Conservation (phyloP, 2,888 invertebrate genomes). For the Galeopsomyia nigrocyanea region DNA sequence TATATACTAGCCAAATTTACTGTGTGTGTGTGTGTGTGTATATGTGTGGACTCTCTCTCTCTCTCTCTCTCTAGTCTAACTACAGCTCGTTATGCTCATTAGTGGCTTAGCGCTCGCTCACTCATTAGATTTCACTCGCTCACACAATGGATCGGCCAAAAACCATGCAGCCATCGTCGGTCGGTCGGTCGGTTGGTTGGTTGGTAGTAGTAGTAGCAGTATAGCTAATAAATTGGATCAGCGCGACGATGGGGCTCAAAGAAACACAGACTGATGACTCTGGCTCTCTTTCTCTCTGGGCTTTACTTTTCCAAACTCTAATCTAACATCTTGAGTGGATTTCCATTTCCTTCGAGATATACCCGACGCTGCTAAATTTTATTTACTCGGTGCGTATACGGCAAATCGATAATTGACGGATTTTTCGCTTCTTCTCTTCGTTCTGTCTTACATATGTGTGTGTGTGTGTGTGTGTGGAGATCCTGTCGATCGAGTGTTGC, state of each 20-base stretch:
- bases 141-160: constrained; percentile 40
- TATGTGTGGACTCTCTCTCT: constrained; percentile 7
- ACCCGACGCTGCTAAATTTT: constrained; percentile 54
- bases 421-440: constrained; percentile 11
- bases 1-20: constrained; percentile 56
- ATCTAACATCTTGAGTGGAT: constrained; percentile 68
- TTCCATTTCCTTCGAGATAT: constrained; percentile 55
- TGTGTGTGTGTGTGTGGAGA: too few relatives aligned
- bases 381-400: constrained; percentile 55
- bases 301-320: constrained; percentile 65
- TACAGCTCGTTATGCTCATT: constrained; percentile 68
- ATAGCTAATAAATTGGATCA: constrained; percentile 67
- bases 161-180: constrained; percentile 45
- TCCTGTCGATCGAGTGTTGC: too few relatives aligned
- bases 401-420: constrained; percentile 46
- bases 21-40: background rate
- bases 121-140: constrained; percentile 66
- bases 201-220: constrained; percentile 47
- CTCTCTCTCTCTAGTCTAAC: constrained; percentile 61
- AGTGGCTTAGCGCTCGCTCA: constrained; percentile 65
- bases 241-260: constrained; percentile 51
- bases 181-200: too few relatives aligned
- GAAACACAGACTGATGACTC: constrained; percentile 16
- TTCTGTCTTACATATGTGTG: too few relatives aligned
- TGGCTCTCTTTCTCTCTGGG: constrained; percentile 46